Conservation (phyloP, 2,113 vertebrate genomes). For the Pelodiscus sinensis region DNA sequence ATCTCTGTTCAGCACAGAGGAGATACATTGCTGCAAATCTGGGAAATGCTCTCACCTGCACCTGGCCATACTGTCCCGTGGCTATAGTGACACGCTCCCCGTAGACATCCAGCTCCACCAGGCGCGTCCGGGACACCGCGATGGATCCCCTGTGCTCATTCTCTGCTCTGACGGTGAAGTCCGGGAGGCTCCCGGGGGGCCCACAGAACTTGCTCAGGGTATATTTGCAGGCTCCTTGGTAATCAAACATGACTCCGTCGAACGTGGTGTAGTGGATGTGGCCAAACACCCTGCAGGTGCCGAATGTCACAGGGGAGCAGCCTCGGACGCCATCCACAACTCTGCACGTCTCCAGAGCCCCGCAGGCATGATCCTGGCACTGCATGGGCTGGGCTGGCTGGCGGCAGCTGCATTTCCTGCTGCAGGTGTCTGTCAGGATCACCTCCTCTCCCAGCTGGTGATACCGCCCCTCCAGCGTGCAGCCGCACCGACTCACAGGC, state of each 20-base stretch:
- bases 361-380: slow-evolving; percentile 56
- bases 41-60: slow-evolving; percentile 30
- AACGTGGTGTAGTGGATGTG: slow-evolving; percentile 66
- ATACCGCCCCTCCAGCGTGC: slow-evolving; percentile 66
- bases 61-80: background rate
- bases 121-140: background rate
- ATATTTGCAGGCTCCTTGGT: slow-evolving; percentile 67
- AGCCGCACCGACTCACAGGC: slow-evolving; percentile 68
- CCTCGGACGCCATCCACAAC: slow-evolving; percentile 50
- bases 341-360: background rate
- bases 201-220: slow-evolving; percentile 58
- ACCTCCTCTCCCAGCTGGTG: no score
- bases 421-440: slow-evolving; percentile 60
- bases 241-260: slow-evolving; percentile 61
- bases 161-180: slow-evolving; percentile 58
- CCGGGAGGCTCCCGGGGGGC: background rate
- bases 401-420: slow-evolving; percentile 60
- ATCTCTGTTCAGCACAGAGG: background rate
- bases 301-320: slow-evolving; percentile 53
- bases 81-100: slow-evolving; percentile 48
- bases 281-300: slow-evolving; percentile 62
- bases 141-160: slow-evolving; percentile 40
- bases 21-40: background rate
- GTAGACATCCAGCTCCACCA: slow-evolving; percentile 50
- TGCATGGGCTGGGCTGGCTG: slow-evolving; percentile 31